Conservation (phyloP, 2,797 vertebrate species). For the Anisognathus igniventris region DNA sequence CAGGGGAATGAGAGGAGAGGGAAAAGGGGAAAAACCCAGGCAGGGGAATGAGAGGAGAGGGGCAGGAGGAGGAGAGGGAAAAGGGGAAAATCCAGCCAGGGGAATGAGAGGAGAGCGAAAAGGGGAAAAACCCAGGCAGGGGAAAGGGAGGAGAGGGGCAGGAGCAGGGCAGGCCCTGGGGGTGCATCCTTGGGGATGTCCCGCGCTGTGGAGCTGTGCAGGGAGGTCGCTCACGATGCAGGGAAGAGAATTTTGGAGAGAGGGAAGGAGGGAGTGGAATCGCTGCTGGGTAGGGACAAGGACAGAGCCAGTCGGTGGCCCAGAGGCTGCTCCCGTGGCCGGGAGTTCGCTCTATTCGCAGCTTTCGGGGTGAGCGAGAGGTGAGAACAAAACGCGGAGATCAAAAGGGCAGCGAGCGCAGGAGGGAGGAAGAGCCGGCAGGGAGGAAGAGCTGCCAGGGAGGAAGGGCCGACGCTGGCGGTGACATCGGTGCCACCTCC, state of each 20-base stretch:
- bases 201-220: rapidly evolving
- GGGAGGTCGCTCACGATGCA: rapidly evolving
- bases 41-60: too few species aligned
- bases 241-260: neutral
- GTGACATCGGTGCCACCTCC: neutral
- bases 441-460: neutral
- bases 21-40: too few species aligned
- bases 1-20: neutral
- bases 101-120: neutral
- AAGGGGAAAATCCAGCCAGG: too few species aligned
- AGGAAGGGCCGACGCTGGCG: rapidly evolving
- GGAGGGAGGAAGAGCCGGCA: neutral
- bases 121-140: rapidly evolving
- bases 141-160: neutral
- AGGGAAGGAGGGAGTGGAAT: rapidly evolving
- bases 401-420: rapidly evolving
- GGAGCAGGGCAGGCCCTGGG: rapidly evolving
- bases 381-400: rapidly evolving
- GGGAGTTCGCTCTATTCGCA: neutral
- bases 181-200: rapidly evolving
- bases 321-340: rapidly evolving
- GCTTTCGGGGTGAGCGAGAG: neutral
- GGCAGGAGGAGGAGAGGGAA: too few species aligned
- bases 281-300: neutral
- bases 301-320: neutral